phyloP scores from a whole-genome alignment of 2,888 invertebrate genomes.

The Caenorhabditis drosophilae region DNA sequence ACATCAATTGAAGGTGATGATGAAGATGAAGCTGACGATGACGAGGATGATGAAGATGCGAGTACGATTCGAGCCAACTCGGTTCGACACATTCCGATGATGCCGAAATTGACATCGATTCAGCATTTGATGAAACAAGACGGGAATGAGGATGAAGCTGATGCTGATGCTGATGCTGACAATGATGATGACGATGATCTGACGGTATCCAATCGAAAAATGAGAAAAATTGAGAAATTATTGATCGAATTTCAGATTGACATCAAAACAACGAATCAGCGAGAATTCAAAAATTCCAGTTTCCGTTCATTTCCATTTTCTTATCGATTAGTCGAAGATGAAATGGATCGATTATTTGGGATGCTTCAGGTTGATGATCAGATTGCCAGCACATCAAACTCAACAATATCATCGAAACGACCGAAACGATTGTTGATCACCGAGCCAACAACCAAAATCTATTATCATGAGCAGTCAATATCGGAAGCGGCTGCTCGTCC shows the following conservation, averaged over 20 bases:
- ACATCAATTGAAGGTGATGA: conserved; percentile 12
- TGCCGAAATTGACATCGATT: conserved; percentile 32
- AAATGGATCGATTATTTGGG: conserved; percentile 33
- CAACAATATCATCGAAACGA: conserved; percentile 1
- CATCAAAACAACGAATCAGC: not conserved
- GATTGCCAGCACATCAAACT: conserved; percentile 11
- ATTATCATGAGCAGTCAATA: conserved; percentile 23
- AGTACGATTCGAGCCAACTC: conserved; percentile 27
- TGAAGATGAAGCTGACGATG: conserved; percentile 10
- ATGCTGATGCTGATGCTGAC: conserved; percentile 16
- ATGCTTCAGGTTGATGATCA: conserved; percentile 37
- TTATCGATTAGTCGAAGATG: conserved; percentile 26
- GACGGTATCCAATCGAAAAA: conserved; percentile 3
- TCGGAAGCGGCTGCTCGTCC: conserved; percentile 18
- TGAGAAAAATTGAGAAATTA: too few species aligned
- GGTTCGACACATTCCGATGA: conserved; percentile 24
- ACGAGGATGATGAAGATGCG: conserved; percentile 31
- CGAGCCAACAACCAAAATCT: conserved; percentile 31
- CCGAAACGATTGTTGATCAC: conserved; percentile 21
- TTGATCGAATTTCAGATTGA: conserved; percentile 2
- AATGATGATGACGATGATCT: conserved; percentile 26
- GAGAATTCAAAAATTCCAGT: conserved; percentile 24
- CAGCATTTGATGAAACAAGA: conserved; percentile 22
- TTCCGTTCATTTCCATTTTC: conserved; percentile 33
- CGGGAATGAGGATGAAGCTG: conserved; percentile 19